Percentiles rank a stretch among this genome's conserved stretches.
phyloP scores from a whole-genome alignment of 2,797 vertebrate genomes.

The Anguilla megastoma region DNA sequence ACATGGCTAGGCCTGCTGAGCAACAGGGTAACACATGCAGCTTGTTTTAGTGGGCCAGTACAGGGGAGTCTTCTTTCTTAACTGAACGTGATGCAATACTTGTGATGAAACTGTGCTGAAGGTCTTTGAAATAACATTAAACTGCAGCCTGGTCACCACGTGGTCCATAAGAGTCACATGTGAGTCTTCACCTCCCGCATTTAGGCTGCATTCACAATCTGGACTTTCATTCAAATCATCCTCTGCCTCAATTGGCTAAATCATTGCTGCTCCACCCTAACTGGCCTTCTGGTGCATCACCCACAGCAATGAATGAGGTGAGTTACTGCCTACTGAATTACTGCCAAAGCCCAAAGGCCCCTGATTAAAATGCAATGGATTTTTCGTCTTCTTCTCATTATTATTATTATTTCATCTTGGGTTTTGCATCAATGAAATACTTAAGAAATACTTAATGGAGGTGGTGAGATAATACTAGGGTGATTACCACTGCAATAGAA shows the following conservation, averaged over 20 bases:
- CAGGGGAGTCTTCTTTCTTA: neutral
- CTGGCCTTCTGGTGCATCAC: neutral
- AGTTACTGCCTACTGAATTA: neutral
- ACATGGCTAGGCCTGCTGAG: too few species aligned
- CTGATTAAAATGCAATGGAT: neutral
- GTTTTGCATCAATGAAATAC: neutral
- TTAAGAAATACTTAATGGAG: neutral
- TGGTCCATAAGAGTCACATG: neutral
- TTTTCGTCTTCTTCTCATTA: too few species aligned
- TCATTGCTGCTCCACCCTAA: neutral
- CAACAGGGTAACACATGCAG: neutral
- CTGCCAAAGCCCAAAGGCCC: neutral
- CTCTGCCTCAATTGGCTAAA: neutral
- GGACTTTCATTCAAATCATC: neutral
- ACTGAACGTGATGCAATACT: neutral
- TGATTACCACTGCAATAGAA: neutral
- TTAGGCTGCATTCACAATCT: conserved; percentile 5
- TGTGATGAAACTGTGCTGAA: neutral
- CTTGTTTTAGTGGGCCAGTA: neutral
- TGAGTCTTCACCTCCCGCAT: neutral
- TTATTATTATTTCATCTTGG: too few species aligned
- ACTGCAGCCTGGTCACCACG: neutral
- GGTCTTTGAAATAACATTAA: neutral
- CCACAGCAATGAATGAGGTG: neutral
- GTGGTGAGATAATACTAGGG: neutral